Percentiles rank a stretch among this genome's conserved stretches.
Conservation (phyloP, 2,797 vertebrate species). For the Spea hammondii region DNA sequence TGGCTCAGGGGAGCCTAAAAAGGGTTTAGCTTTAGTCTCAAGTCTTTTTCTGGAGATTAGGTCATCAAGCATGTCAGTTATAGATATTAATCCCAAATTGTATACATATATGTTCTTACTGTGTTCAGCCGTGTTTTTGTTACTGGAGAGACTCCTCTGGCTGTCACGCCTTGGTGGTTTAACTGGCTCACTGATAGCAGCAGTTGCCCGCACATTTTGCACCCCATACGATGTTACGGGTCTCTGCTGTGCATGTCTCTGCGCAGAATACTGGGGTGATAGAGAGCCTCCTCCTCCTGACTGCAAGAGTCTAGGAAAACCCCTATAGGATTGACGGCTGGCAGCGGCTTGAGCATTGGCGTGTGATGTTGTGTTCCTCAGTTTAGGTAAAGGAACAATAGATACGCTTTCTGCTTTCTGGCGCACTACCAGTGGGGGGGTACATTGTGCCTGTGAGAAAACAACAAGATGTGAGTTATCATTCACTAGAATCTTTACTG, state of each 20-base stretch:
- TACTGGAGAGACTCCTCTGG: conserved; percentile 16
- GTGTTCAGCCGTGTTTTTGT: conserved; percentile 23
- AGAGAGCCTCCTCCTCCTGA: conserved; percentile 42
- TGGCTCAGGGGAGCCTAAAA: too few relatives aligned
- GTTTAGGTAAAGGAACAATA: conserved; percentile 55
- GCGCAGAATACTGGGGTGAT: conserved; percentile 22
- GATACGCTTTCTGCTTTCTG: conserved; percentile 34
- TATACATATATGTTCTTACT: conserved; percentile 24
- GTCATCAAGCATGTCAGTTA: too few relatives aligned
- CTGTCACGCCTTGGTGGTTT: conserved; percentile 41
- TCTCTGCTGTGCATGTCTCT: conserved; percentile 30
- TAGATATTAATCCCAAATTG: too few relatives aligned
- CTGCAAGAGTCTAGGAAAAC: conserved; percentile 8
- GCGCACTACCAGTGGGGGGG: conserved; percentile 34
- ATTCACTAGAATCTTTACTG: too few relatives aligned
- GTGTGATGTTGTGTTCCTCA: conserved; percentile 34
- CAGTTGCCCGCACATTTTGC: not conserved
- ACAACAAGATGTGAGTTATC: not conserved
- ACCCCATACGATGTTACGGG: conserved; percentile 31
- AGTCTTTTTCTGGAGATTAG: too few relatives aligned
- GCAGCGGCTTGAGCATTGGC: not conserved
- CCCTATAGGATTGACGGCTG: not conserved
- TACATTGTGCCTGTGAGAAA: conserved; percentile 53
- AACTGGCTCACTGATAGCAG: conserved; percentile 12
- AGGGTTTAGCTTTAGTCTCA: too few relatives aligned